Evolutionary conservation across 2,888 invertebrate species (phyloP), one percentile per base, ranked within the genome.

Genomic region (Agrochola macilenta): DNA sequence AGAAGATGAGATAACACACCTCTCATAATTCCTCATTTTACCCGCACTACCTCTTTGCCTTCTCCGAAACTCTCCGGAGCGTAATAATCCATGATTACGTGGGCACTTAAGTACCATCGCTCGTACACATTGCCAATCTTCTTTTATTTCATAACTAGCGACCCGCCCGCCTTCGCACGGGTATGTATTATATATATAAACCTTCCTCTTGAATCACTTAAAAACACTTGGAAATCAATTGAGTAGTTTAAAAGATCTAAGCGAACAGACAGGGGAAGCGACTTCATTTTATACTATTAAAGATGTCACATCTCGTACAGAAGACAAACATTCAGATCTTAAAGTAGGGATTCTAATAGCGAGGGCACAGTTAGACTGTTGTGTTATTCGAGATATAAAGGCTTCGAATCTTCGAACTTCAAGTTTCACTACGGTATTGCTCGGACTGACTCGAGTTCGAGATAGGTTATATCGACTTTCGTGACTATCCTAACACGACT

Each of bases 21-120:
- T 66, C 75, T 63, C 57, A 72, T 79, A 72, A 70, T 68, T 83
- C 35, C 65, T 66, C 69, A 46, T 63, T 63, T 63, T 54, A 72
- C 64, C 74, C 79, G 58, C 68, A 74, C 81, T 84, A 75, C 64
- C 61, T 84, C 63, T 72, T 35, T 66, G 17, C 43, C 23, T n/a
- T 58, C 57, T 60, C 60, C 26, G 23, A 80, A 84, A 72, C 23
- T 71, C 84, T 52, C 60, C 61, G 14, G 74, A 74, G 80, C 71
- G 68, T 79, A 74, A 74, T 82, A 82, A 82, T 79, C 82, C 63
- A 65, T 84, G 81, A 84, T 82, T 80, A 80, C 58, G 57, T 61
- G 74, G 65, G 26, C 58, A 73, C 71, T 79, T 79, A 71, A 65
- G 71, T 69, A 82, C 49, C 64, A 26, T 58, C 75, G 3, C n/a